These are phyloP conservation scores for Sternotherus odoratus DNA, from an alignment of 2,797 vertebrate species.

Conservation along the genomic window DNA sequence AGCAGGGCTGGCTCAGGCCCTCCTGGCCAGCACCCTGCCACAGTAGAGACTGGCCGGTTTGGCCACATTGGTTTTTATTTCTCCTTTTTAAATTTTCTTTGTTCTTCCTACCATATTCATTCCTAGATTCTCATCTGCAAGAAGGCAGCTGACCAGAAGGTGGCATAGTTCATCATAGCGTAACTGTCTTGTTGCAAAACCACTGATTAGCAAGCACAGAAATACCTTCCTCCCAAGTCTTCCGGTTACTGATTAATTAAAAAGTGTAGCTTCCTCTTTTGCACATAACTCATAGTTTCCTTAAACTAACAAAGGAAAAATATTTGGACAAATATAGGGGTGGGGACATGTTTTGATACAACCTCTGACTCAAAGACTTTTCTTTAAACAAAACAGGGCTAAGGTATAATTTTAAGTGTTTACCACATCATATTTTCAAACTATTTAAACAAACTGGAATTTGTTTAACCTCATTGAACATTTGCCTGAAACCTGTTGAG, in stretches of 20 bases:
- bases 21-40: too few species aligned
- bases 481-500: background rate
- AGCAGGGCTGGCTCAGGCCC: too few species aligned
- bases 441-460: background rate
- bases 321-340: background rate
- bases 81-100: background rate
- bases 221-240: background rate
- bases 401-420: background rate
- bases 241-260: slow-evolving; percentile 12
- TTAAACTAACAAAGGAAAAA: slow-evolving; percentile 33
- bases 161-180: slow-evolving; percentile 58
- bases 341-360: background rate
- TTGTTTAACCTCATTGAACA: background rate
- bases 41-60: too few species aligned
- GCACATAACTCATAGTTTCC: slow-evolving; percentile 3
- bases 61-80: background rate
- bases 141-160: slow-evolving; percentile 55
- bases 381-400: background rate
- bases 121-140: background rate
- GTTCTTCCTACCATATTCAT: fast-evolving
- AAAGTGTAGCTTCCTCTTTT: slow-evolving; percentile 22
- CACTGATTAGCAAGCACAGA: background rate
- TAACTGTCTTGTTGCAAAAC: background rate
- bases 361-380: background rate
- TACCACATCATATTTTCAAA: background rate